Base-by-base conservation (phyloP, 2,113 vertebrate species). In the Oostethus manadensis region DNA sequence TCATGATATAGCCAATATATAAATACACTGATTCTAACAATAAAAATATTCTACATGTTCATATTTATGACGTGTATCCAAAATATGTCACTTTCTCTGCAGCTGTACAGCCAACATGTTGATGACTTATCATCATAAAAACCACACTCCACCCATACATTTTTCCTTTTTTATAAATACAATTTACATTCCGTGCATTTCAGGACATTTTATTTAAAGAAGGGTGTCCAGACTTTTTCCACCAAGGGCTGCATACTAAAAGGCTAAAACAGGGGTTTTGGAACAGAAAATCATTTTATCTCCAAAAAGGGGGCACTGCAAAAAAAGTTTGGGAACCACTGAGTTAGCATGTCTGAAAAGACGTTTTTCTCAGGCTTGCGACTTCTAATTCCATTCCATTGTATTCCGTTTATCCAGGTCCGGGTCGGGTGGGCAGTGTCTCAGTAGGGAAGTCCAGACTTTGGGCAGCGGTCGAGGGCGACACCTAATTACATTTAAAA, bases 81-180 rank as follows among this genome's bases (percentile, higher is more conserved):
- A 71, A 78, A 79, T 67, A 72, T 76, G 79, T 74, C 64, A 74
- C 71, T 72, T 64, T 75, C 38, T 70, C 59, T 75, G 48, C 21
- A 64, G 33, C 68, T 70, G 56, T 49, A 61, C 69, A 23, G 55
- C 60, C 55, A 54, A 79, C 64, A 73, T 21, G 48, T 65, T 77
- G 68, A 81, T 78, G 71, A 84, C 58, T 80, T 78, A 64, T 74
- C 60, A 51, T 58, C 40, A 11, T 65, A 77, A 73, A 77, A 73
- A 69, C 59, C 71, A 61, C 51, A 61, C 70, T 54, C 62, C 54
- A 55, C 66, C 48, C 55, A 53, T 56, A 59, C 53, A 61, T 62
- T 51, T 51, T n/a, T 1, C 26, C 4, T 13, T 14, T 29, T 17
- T 26, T 15, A 14, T 11, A 40, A 10, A 40, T 14, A 29, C 21